Evolutionary conservation across 2,797 vertebrate genomes (phyloP).

Genomic region (Danionella dracula): DNA sequence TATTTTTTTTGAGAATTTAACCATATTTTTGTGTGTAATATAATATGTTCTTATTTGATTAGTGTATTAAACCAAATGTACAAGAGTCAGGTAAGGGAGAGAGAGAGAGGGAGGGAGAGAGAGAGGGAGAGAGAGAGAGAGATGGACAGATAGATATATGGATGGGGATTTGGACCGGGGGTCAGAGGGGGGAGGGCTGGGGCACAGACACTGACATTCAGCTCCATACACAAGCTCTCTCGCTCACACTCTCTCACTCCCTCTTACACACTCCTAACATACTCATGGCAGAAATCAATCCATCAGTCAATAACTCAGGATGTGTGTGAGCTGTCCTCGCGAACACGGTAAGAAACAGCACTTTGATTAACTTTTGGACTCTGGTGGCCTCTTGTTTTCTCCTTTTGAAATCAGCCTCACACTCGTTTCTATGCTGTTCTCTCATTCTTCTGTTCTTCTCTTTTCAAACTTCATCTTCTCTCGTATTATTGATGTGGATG

Average conservation of each 20-base stretch:
- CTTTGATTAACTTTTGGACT: not conserved
- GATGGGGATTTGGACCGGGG: constrained; percentile 24
- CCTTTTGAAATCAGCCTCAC: not conserved
- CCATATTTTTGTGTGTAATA: not conserved
- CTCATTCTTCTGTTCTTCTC: not conserved
- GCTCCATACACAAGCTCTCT: constrained; percentile 62
- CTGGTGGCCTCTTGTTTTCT: not conserved
- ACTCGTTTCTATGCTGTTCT: not conserved
- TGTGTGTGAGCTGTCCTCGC: constrained; percentile 56
- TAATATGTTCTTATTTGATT: not conserved
- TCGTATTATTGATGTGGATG: too few relatives aligned
- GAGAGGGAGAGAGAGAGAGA: constrained; percentile 16
- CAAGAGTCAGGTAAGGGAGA: constrained; percentile 18
- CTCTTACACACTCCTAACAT: constrained; percentile 49
- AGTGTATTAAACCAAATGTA: not conserved
- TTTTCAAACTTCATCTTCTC: not conserved
- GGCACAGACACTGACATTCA: constrained; percentile 60
- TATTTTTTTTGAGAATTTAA: too few relatives aligned
- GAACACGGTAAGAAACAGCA: constrained; percentile 64
- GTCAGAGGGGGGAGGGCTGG: constrained; percentile 60
- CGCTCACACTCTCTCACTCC: constrained; percentile 27
- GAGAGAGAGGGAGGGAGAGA: constrained; percentile 14
- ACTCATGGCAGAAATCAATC: constrained; percentile 55
- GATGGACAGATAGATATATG: constrained; percentile 1
- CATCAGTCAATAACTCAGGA: constrained; percentile 29